Evolutionary conservation across 23 tunicate genomes (phyloP).

Genomic region (Trididemnum clinides): DNA sequence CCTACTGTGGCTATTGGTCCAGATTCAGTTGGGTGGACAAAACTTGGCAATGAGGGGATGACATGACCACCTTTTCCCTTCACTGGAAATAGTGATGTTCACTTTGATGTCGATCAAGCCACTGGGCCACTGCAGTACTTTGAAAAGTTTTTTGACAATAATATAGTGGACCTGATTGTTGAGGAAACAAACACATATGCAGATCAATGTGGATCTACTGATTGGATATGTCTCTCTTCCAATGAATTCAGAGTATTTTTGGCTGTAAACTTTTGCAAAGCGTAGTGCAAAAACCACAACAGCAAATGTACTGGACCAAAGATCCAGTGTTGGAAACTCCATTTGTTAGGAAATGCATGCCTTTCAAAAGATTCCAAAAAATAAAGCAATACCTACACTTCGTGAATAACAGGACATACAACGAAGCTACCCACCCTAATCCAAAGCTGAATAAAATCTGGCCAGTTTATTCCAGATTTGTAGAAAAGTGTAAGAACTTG

Average conservation of each 20-base stretch:
- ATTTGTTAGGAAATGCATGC: slow-evolving; percentile 8
- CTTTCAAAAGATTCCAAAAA: slow-evolving; percentile 5
- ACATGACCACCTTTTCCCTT: no score
- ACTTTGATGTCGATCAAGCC: no score
- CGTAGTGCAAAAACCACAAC: slow-evolving; percentile 22
- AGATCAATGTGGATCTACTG: not conserved
- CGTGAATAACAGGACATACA: not conserved
- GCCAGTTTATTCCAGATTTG: slow-evolving; percentile 20
- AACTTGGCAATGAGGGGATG: no score
- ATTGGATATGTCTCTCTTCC: not conserved
- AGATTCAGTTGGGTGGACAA: no score
- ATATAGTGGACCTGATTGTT: slow-evolving; percentile 18
- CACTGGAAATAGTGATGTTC: no score
- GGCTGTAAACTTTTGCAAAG: not conserved
- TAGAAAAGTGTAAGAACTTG: slow-evolving; percentile 1
- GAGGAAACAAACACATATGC: slow-evolving; percentile 14
- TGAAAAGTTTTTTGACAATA: slow-evolving; percentile 21
- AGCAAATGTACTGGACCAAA: no score
- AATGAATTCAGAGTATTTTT: slow-evolving; percentile 20
- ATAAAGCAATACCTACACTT: slow-evolving; percentile 39
- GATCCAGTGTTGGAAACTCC: no score
- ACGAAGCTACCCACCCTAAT: slow-evolving; percentile 19
- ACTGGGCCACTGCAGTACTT: slow-evolving; percentile 30
- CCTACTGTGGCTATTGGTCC: no score
- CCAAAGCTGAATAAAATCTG: slow-evolving; percentile 36